Evolutionary conservation across 2,113 vertebrate species (phyloP).

Genomic region (Lepus timidus): DNA sequence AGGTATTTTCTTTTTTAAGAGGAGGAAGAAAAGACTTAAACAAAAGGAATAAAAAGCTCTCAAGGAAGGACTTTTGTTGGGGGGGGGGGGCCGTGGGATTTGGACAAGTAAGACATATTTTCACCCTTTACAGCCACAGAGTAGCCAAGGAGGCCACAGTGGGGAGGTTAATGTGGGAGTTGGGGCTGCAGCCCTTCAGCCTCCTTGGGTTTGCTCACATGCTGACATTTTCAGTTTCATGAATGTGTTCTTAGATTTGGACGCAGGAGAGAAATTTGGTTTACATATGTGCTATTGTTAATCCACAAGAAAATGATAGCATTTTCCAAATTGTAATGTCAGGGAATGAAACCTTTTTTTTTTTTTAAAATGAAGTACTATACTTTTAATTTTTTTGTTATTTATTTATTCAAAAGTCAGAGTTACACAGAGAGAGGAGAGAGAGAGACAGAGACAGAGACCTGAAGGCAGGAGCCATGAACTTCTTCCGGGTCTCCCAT

Average conservation of each 20-base stretch:
- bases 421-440: too few species aligned
- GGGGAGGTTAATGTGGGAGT: neutral
- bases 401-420: too few species aligned
- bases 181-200: neutral
- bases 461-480: too few species aligned
- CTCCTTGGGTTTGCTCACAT: neutral
- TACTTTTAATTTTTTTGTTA: too few species aligned
- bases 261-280: neutral
- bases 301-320: neutral
- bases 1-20: constrained; percentile 20
- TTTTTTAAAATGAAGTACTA: too few species aligned
- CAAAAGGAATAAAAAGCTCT: constrained; percentile 12
- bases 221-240: neutral
- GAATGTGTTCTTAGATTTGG: neutral
- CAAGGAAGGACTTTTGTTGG: neutral
- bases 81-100: neutral
- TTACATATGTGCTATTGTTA: neutral
- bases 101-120: neutral
- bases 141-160: fast-evolving
- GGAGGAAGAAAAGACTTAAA: neutral
- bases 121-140: neutral
- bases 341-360: neutral
- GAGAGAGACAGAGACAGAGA: too few species aligned
- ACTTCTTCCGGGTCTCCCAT: too few species aligned
- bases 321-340: neutral